phyloP scores from a whole-genome alignment of 2,888 invertebrate genomes.

The Drosophila tanythrix region DNA sequence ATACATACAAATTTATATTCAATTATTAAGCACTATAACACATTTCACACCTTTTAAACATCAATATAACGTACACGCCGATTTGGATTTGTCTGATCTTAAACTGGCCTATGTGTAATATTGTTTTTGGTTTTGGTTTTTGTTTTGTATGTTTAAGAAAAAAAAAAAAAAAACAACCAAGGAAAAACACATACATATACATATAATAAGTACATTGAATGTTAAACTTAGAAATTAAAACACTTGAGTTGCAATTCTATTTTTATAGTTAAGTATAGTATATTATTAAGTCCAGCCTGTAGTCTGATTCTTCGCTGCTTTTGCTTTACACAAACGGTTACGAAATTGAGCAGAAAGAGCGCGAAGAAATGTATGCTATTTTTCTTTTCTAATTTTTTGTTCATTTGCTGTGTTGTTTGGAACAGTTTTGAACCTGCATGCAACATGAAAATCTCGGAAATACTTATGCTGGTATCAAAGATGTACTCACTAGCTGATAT shows the following conservation, averaged over 20 bases:
- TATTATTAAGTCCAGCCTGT: neutral
- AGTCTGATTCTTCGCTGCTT: neutral
- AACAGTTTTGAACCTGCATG: conserved; percentile 19
- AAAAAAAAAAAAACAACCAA: neutral
- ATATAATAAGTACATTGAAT: conserved; percentile 34
- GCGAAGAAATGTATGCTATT: neutral
- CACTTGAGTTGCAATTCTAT: conserved; percentile 21
- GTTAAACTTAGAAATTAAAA: conserved; percentile 46
- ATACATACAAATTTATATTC: conserved; percentile 33
- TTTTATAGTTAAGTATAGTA: neutral
- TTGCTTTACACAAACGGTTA: neutral
- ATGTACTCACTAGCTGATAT: conserved; percentile 40
- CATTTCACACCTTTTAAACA: conserved; percentile 60
- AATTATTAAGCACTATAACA: conserved; percentile 62
- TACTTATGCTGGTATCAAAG: conserved; percentile 27
- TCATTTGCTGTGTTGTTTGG: conserved; percentile 2
- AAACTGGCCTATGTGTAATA: conserved; percentile 6
- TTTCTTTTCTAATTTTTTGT: neutral
- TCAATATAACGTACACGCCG: conserved; percentile 43
- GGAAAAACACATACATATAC: conserved; percentile 21
- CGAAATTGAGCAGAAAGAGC: conserved; percentile 10
- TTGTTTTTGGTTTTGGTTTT: neutral
- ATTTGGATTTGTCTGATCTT: conserved; percentile 25
- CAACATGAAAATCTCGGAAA: conserved; percentile 9
- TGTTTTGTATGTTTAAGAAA: conserved; percentile 2